phyloP scores from a whole-genome alignment of 30 jellyfish, hydroid and myxozoan species.

The Sanderia malayensis region DNA sequence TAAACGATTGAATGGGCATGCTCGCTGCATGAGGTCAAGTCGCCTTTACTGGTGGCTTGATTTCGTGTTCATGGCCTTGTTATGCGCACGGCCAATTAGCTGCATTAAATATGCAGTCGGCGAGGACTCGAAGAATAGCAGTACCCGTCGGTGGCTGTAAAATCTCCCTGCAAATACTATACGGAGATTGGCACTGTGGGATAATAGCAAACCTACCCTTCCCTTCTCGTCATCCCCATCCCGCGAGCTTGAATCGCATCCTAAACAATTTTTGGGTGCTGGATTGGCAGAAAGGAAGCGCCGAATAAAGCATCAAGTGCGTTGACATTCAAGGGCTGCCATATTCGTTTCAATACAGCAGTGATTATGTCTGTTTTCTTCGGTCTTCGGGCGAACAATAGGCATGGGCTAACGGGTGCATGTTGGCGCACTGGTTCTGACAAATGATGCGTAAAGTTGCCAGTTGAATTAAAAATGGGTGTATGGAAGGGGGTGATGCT shows the following conservation, averaged over 20 bases:
- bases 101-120: slow-evolving; percentile 54
- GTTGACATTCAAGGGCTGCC: too few species aligned
- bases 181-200: too few species aligned
- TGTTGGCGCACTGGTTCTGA: slow-evolving; percentile 10
- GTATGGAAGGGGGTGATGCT: too few species aligned
- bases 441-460: slow-evolving; percentile 74
- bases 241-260: too few species aligned
- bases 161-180: too few species aligned
- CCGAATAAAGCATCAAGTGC: too few species aligned
- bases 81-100: slow-evolving; percentile 48
- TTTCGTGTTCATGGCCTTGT: slow-evolving; percentile 59
- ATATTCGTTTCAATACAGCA: slow-evolving; percentile 8
- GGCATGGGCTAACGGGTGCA: slow-evolving; percentile 72
- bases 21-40: slow-evolving; percentile 68
- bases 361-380: too few species aligned
- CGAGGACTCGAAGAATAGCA: slow-evolving; percentile 67
- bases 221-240: too few species aligned
- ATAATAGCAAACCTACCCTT: too few species aligned
- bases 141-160: slow-evolving; percentile 54
- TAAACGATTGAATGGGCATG: slow-evolving; percentile 57
- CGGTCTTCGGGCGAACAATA: slow-evolving; percentile 37
- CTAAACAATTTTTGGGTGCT: too few species aligned
- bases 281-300: too few species aligned
- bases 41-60: slow-evolving; percentile 56
- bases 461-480: too few species aligned